Evolutionary conservation across 2,888 invertebrate genomes (phyloP), one percentile per base, ranked within the genome.

Genomic region (Sarcophaga caerulescens): DNA sequence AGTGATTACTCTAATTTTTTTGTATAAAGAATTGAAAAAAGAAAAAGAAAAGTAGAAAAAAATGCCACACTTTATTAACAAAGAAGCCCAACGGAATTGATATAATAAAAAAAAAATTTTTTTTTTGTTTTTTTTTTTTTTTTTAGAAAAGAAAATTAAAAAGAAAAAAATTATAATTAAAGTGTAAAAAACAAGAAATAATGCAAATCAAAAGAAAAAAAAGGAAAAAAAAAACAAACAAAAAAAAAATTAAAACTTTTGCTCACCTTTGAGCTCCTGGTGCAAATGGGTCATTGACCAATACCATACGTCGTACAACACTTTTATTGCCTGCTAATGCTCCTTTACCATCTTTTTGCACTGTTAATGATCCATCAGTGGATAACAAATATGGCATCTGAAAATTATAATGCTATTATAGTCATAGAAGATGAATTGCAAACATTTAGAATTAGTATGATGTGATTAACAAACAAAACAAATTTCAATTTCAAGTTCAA

Each of bases 331-430:
- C 89, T 71, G 91, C 90, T 78, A 93, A 90, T 75, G 90, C 91
- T 68, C 92, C 92, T 89, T 93, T 93, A 62, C 92, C 91, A 89
- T 93, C 93, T 90, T 93, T 93, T 89, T 93, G 93, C 73, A 93
- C 92, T 81, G 93, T 92, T 89, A 93, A 90, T 71, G 93, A 91
- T 88, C 93, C 93, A 91, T 93, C 93, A 87, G 93, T 92, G 88
- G 92, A 90, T 90, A 92, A 90, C 88, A 93, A 89, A 89, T 93
- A 93, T 89, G 93, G 93, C 93, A 93, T 93, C 93, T 93, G 89
- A 78, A 91, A 91, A 80, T 84, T 84, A 84, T 84, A 84, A 80
- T 79, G 84, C 84, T 84, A 84, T 84, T 84, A 83, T 70, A 84
- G 70, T 84, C 84, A 84, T 75, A 84, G 79, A 84, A 84, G 84